Percentiles rank a stretch among this genome's conserved stretches.
Evolutionary conservation across 2,888 invertebrate genomes (phyloP).

Genomic region (Mythimna pallens): DNA sequence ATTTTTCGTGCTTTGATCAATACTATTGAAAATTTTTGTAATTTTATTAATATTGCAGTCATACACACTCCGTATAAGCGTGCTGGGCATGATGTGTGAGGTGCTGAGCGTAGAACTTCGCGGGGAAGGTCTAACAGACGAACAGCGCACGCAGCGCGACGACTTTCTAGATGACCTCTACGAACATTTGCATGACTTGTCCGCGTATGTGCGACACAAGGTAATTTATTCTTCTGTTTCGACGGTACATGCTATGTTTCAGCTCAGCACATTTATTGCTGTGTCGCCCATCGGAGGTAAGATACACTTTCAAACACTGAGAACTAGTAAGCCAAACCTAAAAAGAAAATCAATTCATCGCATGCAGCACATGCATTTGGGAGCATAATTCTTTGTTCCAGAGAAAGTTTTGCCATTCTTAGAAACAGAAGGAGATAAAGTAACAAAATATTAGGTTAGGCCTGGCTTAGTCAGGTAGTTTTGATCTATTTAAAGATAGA

Average conservation of each 20-base stretch:
- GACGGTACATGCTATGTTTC: not conserved
- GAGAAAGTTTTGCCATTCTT: not conserved
- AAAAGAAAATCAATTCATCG: not conserved
- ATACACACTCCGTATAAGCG: conserved; percentile 94
- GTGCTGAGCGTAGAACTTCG: conserved; percentile 93
- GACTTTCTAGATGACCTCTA: conserved; percentile 95
- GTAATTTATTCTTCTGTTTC: conserved; percentile 76
- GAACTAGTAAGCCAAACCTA: not conserved
- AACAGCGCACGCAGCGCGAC: conserved; percentile 93
- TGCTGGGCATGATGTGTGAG: conserved; percentile 95
- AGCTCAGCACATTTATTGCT: not conserved
- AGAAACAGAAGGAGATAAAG: not conserved
- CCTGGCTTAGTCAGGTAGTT: not conserved
- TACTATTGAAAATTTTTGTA: too few relatives aligned
- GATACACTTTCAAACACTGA: not conserved
- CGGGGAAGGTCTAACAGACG: conserved; percentile 93
- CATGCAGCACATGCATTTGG: not conserved
- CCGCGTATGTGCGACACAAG: conserved; percentile 96
- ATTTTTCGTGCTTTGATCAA: too few relatives aligned
- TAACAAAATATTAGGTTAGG: not conserved
- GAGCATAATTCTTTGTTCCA: not conserved
- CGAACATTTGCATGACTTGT: conserved; percentile 95
- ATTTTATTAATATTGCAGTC: conserved; percentile 84
- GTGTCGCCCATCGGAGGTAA: not conserved
- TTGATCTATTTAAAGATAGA: not conserved